Conservation (phyloP, 2,888 invertebrate genomes). For the Subacronicta megacephala region DNA sequence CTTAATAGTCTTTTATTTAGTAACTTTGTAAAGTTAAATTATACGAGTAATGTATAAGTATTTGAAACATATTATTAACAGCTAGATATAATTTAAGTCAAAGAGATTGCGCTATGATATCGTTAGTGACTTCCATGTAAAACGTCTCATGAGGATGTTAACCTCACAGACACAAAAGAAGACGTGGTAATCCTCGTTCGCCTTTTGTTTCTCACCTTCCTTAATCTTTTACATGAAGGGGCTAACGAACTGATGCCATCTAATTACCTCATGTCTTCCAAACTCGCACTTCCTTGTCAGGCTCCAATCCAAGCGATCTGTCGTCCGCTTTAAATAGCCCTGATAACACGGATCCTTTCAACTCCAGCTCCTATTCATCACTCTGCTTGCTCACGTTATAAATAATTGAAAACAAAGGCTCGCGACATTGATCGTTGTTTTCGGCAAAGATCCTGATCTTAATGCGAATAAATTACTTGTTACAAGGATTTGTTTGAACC, state of each 20-base stretch:
- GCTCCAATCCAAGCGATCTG: conserved; percentile 35
- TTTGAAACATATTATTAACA: too few species aligned
- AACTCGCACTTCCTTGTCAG: conserved; percentile 27
- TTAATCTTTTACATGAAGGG: conserved; percentile 19
- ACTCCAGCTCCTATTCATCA: conserved; percentile 52
- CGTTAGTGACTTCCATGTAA: conserved; percentile 4
- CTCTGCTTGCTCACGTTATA: conserved; percentile 49
- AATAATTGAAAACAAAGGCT: conserved; percentile 64
- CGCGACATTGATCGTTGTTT: conserved; percentile 62
- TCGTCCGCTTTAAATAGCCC: conserved; percentile 43
- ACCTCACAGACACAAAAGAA: conserved; percentile 16
- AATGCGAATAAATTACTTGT: conserved; percentile 66
- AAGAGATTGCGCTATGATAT: too few species aligned
- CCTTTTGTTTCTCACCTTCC: background rate
- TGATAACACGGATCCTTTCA: conserved; percentile 47
- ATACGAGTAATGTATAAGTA: too few species aligned
- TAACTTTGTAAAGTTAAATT: too few species aligned
- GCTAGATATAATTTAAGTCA: too few species aligned
- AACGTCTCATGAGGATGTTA: background rate
- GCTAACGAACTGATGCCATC: conserved; percentile 25
- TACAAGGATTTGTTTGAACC: conserved; percentile 53
- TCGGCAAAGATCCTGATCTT: conserved; percentile 64
- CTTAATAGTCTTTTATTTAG: too few species aligned
- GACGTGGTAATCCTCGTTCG: background rate
- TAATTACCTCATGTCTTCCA: conserved; percentile 50